Percentiles rank a stretch among this genome's conserved stretches.
These are phyloP conservation scores for Atherinosoma microstoma DNA, from an alignment of 2,797 vertebrate genomes.

Conservation along the genomic window DNA sequence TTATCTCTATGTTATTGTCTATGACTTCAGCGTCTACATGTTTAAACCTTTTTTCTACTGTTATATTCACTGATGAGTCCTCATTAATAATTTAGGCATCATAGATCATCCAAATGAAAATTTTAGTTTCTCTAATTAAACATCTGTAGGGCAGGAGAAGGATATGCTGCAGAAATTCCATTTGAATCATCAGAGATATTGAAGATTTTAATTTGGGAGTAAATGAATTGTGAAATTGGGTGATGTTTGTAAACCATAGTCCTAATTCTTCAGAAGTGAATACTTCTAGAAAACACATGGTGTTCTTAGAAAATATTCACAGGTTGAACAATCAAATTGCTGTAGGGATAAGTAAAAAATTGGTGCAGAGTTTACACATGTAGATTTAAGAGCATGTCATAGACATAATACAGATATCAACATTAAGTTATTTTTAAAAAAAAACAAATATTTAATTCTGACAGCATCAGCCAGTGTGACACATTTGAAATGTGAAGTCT, in stretches of 20 bases:
- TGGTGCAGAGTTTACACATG: neutral
- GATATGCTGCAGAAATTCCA: constrained; percentile 18
- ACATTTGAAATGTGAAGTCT: constrained; percentile 32
- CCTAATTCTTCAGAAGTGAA: neutral
- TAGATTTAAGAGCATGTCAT: constrained; percentile 21
- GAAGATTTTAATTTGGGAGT: constrained; percentile 26
- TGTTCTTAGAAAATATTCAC: constrained; percentile 16
- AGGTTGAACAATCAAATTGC: constrained; percentile 10
- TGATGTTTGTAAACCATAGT: constrained; percentile 20
- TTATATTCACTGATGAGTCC: constrained; percentile 6
- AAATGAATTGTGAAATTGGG: constrained; percentile 33
- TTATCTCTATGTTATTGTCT: neutral
- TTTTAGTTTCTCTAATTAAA: constrained; percentile 55
- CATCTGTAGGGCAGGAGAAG: constrained; percentile 43
- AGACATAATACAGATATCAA: neutral
- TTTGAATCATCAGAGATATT: constrained; percentile 33
- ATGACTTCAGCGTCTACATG: neutral
- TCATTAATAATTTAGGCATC: constrained; percentile 58
- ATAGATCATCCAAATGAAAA: constrained; percentile 56
- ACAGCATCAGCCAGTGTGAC: constrained; percentile 3
- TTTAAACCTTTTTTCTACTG: neutral
- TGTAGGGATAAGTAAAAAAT: neutral
- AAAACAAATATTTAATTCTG: constrained; percentile 9
- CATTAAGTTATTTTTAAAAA: neutral
- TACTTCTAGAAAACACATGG: constrained; percentile 17